Evolutionary conservation across 1,140 invertebrate species (phyloP), one percentile per base, ranked within the genome.

Genomic region (Chironomus tepperi): DNA sequence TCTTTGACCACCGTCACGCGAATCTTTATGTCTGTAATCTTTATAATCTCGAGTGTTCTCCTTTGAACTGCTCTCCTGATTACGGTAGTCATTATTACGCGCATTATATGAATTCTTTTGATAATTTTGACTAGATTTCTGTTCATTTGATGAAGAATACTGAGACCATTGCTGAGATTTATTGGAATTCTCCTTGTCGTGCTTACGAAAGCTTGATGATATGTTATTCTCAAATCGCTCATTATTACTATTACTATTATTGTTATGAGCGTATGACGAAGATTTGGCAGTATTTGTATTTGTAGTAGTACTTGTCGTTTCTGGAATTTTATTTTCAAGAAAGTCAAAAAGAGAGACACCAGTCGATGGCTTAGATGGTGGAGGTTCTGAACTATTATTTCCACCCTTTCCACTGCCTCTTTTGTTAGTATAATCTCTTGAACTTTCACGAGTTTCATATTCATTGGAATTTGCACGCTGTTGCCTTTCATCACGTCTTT

Each of bases 331-430:
- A 77, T 92, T 89, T 80, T 93, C 92, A 5, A 96, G 84, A 80
- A 94, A 96, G 81, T 94, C 93, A 84, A 95, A 95, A 1, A 96
- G 82, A 0, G 92, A 94, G 0, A 94, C 89, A 81, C 91, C 93
- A 18, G 90, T 92, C 74, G 91, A 91, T 2, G 93, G 93, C 82
- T 93, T 94, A 19, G 87, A 82, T 3, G 85, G 85, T 57, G 80
- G 79, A 72, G 16, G 65, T 18, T 86, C 85, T 74, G 85, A 86
- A 74, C 86, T 85, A 77, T 89, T 87, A 78, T 88, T 90, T 76
- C 85, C 87, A 73, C 76, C 76, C 74, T 57, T 34, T 77, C 80
- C 8, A 83, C 83, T 10, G 79, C 75, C 75, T 83, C 82, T 78
- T 82, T 84, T 47, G 75, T 76, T 73, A 34, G 1, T 34, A 34